These are phyloP conservation scores for Podarcis raffonei DNA, from an alignment of 2,113 vertebrate species.

Conservation along the genomic window DNA sequence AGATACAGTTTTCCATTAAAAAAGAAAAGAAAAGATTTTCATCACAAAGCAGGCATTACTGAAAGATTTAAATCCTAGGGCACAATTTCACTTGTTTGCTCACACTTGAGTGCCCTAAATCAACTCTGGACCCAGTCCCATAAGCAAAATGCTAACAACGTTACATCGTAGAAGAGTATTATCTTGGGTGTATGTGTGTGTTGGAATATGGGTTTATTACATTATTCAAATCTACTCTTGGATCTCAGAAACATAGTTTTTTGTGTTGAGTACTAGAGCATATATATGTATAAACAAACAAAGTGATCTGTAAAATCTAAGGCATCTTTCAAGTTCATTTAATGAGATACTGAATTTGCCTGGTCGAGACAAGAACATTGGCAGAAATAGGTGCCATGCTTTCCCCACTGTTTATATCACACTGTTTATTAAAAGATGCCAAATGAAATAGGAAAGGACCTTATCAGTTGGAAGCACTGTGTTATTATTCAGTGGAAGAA, in stretches of 20 bases:
- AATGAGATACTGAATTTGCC: not conserved
- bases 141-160: not conserved
- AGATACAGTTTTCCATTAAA: constrained; percentile 55
- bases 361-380: accelerated
- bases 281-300: not conserved
- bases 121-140: constrained; percentile 23
- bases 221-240: not conserved
- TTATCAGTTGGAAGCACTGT: not conserved
- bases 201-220: not conserved
- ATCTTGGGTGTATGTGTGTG: accelerated
- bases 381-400: not conserved
- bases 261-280: not conserved
- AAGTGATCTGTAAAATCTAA: not conserved
- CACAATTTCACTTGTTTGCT: constrained; percentile 45
- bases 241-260: not conserved
- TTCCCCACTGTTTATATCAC: accelerated
- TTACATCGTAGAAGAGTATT: accelerated
- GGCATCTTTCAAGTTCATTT: not conserved
- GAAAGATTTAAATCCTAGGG: constrained; percentile 45
- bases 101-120: constrained; percentile 49
- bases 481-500: not conserved
- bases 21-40: constrained; percentile 44
- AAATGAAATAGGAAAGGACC: no score
- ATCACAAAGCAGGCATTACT: constrained; percentile 44
- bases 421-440: accelerated